phyloP scores from a whole-genome alignment of 2,797 vertebrate genomes.

The Tenualosa ilisha region DNA sequence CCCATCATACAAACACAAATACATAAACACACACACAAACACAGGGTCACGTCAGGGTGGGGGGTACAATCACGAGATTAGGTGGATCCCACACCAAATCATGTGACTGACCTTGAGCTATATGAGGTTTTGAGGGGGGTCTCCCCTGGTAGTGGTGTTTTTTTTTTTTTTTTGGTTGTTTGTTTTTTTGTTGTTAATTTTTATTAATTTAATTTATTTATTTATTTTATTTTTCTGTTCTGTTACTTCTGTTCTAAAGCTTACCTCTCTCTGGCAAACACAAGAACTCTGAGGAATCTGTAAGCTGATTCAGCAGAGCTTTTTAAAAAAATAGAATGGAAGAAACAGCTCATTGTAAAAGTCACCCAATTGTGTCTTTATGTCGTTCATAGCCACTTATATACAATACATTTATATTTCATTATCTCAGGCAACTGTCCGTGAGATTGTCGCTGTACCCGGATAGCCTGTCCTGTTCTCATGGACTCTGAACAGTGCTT shows the following conservation, averaged over 20 bases:
- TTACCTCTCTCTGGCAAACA: not conserved
- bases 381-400: not conserved
- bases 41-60: not conserved
- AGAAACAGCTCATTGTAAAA: not conserved
- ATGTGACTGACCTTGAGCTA: not conserved
- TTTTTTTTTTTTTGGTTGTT: not conserved
- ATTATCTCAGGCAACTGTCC: not conserved
- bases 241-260: not conserved
- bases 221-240: not conserved
- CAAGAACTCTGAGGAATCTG: not conserved
- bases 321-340: not conserved
- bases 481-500: not conserved
- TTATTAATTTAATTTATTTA: too few relatives aligned
- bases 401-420: not conserved
- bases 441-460: not conserved
- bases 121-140: not conserved
- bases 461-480: not conserved
- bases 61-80: not conserved
- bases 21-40: not conserved
- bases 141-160: not conserved
- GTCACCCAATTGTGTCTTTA: not conserved
- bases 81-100: not conserved
- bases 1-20: too few relatives aligned
- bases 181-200: not conserved
- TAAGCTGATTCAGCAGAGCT: not conserved